These are phyloP conservation scores for Pampusana beccarii DNA, from an alignment of 2,113 vertebrate genomes.

Conservation along the genomic window DNA sequence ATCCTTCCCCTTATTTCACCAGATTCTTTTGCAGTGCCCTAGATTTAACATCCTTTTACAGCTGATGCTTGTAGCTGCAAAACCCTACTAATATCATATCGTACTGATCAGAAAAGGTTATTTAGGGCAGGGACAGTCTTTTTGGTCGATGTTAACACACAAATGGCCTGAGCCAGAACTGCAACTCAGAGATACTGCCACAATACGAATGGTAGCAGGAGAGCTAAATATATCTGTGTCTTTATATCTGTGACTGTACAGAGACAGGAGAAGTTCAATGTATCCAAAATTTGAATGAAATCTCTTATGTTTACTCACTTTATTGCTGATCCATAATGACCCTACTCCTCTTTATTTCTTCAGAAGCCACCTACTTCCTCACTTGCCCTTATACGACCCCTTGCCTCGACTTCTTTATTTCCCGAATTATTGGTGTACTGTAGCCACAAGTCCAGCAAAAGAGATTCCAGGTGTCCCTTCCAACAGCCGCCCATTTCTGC, in stretches of 20 bases:
- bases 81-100: constrained; percentile 9
- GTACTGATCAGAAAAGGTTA: constrained; percentile 13
- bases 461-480: background rate
- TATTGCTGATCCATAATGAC: background rate
- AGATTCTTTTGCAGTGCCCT: constrained; percentile 41
- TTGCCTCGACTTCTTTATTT: background rate
- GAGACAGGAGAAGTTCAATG: background rate
- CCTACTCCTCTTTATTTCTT: background rate
- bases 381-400: background rate
- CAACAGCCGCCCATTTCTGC: background rate
- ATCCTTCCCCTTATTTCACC: background rate
- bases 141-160: background rate
- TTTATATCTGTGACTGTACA: background rate
- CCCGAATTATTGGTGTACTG: background rate
- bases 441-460: background rate
- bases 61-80: constrained; percentile 35
- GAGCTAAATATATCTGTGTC: background rate
- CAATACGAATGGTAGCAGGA: background rate
- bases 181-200: background rate
- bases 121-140: constrained; percentile 32
- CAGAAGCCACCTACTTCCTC: background rate
- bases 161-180: background rate
- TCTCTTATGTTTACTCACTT: background rate
- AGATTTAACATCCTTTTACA: constrained; percentile 45
- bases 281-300: background rate